phyloP scores from a whole-genome alignment of 2,888 invertebrate species.

The Dendrolimus pini region DNA sequence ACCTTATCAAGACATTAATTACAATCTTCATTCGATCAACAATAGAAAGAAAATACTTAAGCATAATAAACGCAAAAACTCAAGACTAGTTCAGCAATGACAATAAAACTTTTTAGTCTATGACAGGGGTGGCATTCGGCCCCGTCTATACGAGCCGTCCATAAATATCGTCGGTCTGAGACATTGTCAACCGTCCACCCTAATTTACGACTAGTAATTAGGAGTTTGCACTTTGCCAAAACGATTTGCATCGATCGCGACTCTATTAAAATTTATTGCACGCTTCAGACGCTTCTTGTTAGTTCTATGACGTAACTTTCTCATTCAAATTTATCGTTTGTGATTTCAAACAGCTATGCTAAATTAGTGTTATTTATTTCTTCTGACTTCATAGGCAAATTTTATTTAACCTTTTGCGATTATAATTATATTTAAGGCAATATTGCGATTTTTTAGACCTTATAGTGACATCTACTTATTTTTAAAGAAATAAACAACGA shows the following conservation, averaged over 20 bases:
- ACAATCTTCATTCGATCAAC: no score
- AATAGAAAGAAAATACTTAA: neutral
- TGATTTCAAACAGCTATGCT: no score
- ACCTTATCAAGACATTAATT: no score
- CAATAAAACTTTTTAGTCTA: constrained; percentile 24
- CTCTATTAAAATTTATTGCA: constrained; percentile 6
- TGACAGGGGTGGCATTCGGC: constrained; percentile 51
- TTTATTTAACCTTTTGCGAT: no score
- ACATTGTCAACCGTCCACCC: constrained; percentile 74
- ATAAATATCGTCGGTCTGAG: constrained; percentile 72
- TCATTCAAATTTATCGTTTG: neutral
- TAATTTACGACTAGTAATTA: constrained; percentile 75
- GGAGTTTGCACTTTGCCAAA: constrained; percentile 76
- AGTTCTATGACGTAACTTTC: neutral
- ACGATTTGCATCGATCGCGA: constrained; percentile 71
- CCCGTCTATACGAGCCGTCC: constrained; percentile 48
- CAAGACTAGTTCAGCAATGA: neutral
- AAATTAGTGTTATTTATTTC: no score
- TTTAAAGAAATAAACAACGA: no score
- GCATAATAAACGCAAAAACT: neutral
- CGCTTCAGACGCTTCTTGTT: neutral
- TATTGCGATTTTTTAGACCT: no score
- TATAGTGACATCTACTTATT: no score
- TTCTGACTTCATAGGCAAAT: no score
- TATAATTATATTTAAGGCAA: no score